Conservation (phyloP, 2,888 invertebrate genomes). For the Caenorhabditis sp. region DNA sequence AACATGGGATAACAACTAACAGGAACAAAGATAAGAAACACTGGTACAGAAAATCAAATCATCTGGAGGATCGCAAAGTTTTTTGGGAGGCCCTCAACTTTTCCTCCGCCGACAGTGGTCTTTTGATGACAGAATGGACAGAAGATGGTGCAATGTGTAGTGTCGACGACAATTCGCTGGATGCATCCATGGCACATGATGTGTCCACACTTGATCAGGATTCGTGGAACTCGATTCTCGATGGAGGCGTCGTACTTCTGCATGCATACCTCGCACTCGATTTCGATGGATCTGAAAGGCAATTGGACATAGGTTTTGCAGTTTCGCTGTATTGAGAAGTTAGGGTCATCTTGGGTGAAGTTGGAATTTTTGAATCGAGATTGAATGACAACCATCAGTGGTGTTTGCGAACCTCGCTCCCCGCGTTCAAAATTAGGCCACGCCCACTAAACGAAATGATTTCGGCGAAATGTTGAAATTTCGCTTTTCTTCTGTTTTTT, state of each 20-base stretch:
- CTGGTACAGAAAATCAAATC: background rate
- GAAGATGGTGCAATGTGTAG: background rate
- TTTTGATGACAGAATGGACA: slow-evolving; percentile 11
- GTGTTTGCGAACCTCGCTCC: too few relatives aligned
- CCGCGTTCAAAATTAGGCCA: too few relatives aligned
- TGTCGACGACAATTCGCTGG: background rate
- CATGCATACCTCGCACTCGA: background rate
- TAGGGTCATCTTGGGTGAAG: too few relatives aligned
- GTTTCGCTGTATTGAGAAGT: too few relatives aligned
- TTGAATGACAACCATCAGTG: too few relatives aligned
- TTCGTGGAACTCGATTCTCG: background rate
- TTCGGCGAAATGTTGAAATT: too few relatives aligned
- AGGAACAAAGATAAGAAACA: background rate
- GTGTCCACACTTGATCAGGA: slow-evolving; percentile 16
- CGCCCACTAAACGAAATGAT: too few relatives aligned
- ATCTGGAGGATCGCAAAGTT: background rate
- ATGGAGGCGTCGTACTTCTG: background rate
- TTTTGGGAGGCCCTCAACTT: background rate
- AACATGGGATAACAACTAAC: too few relatives aligned
- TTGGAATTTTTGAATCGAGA: too few relatives aligned
- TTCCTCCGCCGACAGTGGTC: background rate
- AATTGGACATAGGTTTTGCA: too few relatives aligned
- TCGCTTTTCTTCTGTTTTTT: too few relatives aligned
- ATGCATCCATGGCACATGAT: slow-evolving; percentile 9
- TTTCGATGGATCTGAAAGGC: background rate